Evolutionary conservation across 2,888 invertebrate genomes (phyloP).

Genomic region (Heliconius erato): DNA sequence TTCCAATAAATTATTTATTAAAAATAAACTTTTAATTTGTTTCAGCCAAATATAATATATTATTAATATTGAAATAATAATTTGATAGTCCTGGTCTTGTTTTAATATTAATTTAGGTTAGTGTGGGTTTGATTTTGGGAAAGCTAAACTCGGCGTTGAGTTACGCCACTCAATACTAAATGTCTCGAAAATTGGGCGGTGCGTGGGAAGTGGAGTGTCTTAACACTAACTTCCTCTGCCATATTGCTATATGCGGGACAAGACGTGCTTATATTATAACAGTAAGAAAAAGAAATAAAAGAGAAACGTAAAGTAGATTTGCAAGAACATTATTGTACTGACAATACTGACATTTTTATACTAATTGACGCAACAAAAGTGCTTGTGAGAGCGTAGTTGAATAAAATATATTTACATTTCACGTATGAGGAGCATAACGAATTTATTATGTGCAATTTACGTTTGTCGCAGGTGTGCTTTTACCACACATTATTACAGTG

Average conservation of each 20-base stretch:
- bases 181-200: too few species aligned
- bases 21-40: conserved; percentile 2
- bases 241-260: not conserved
- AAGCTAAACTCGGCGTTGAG: too few species aligned
- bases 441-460: conserved; percentile 18
- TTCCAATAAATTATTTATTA: conserved; percentile 19
- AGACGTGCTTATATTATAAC: not conserved
- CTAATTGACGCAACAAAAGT: not conserved
- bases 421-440: not conserved
- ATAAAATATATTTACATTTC: conserved; percentile 17
- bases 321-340: not conserved
- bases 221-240: not conserved
- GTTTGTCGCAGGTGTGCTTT: conserved; percentile 14
- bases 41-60: not conserved
- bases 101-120: too few species aligned
- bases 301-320: not conserved
- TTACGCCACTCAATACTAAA: too few species aligned
- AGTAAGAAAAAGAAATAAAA: not conserved
- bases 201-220: not conserved
- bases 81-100: too few species aligned
- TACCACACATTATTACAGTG: not conserved
- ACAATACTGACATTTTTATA: conserved; percentile 1
- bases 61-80: not conserved
- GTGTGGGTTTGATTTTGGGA: too few species aligned
- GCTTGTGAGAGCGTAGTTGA: not conserved